Conservation (phyloP, 2,888 invertebrate genomes). For the Spilosoma lubricipeda region DNA sequence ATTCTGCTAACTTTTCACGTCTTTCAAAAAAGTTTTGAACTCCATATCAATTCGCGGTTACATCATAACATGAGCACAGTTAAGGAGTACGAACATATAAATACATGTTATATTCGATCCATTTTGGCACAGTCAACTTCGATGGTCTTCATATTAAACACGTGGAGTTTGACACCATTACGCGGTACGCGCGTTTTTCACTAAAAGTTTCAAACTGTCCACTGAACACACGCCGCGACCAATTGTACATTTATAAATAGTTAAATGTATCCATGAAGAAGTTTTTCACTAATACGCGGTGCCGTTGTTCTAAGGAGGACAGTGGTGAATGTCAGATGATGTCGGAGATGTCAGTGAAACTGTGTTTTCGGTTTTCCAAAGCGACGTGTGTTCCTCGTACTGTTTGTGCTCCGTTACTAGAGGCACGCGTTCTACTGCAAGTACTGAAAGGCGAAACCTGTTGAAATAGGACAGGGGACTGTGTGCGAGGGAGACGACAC, state of each 20-base stretch:
- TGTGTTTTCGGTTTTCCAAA: conserved; percentile 79
- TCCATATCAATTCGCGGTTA: conserved; percentile 68
- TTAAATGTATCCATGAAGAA: conserved; percentile 70
- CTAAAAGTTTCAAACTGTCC: conserved; percentile 64
- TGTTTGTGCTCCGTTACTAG: conserved; percentile 84
- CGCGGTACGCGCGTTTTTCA: conserved; percentile 66
- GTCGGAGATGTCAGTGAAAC: conserved; percentile 82
- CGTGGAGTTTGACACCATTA: conserved; percentile 64
- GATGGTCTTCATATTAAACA: conserved; percentile 65
- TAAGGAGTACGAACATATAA: conserved; percentile 60
- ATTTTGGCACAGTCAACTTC: conserved; percentile 78
- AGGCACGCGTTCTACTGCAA: conserved; percentile 83
- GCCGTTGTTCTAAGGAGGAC: conserved; percentile 66
- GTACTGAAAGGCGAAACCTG: conserved; percentile 85
- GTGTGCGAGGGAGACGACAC: conserved; percentile 70
- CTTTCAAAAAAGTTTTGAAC: conserved; percentile 53
- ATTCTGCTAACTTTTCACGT: conserved; percentile 70
- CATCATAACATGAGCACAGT: conserved; percentile 60
- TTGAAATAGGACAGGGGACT: conserved; percentile 82
- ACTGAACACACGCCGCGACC: conserved; percentile 72
- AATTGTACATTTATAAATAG: conserved; percentile 80
- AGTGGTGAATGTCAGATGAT: conserved; percentile 78
- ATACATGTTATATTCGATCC: conserved; percentile 64
- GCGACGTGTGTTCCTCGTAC: conserved; percentile 81
- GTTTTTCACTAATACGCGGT: conserved; percentile 71